Conservation (phyloP, 2,888 invertebrate species). For the Drosophila maculinotata region DNA sequence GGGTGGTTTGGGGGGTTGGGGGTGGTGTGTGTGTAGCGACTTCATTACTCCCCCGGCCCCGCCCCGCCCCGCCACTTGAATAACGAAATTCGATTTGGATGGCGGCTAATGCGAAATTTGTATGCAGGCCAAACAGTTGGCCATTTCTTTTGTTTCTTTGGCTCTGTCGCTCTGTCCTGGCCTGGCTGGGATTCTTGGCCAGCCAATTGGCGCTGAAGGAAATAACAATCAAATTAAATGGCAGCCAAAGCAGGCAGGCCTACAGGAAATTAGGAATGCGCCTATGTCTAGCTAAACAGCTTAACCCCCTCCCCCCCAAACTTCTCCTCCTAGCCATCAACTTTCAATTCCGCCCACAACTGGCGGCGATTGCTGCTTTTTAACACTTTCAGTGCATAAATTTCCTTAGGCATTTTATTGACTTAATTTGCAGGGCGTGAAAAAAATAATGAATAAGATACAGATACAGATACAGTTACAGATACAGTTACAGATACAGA, state of each 20-base stretch:
- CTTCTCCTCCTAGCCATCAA: not conserved
- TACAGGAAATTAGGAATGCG: constrained; percentile 74
- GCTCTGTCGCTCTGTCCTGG: constrained; percentile 12
- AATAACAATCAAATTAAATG: constrained; percentile 78
- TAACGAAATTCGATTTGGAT: constrained; percentile 56
- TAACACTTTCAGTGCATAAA: constrained; percentile 70
- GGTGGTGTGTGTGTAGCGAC: constrained; percentile 36
- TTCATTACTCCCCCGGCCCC: no score
- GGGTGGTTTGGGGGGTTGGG: no score
- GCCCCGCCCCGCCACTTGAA: not conserved
- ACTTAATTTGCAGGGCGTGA: constrained; percentile 74
- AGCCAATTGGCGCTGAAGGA: constrained; percentile 63
- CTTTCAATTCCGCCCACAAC: not conserved
- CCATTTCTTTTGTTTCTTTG: constrained; percentile 73
- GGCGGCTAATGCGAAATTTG: constrained; percentile 72
- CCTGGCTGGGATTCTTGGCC: constrained; percentile 26
- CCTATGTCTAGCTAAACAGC: constrained; percentile 17
- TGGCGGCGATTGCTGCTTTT: constrained; percentile 50
- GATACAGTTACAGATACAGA: constrained; percentile 1
- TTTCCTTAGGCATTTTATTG: constrained; percentile 68
- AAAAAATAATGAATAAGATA: constrained; percentile 63
- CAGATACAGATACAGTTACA: constrained; percentile 17
- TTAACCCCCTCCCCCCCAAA: not conserved
- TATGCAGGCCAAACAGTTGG: constrained; percentile 71
- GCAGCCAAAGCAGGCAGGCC: constrained; percentile 43